These are phyloP conservation scores for Linurgus olivaceus DNA, from an alignment of 2,797 vertebrate genomes.

Conservation along the genomic window DNA sequence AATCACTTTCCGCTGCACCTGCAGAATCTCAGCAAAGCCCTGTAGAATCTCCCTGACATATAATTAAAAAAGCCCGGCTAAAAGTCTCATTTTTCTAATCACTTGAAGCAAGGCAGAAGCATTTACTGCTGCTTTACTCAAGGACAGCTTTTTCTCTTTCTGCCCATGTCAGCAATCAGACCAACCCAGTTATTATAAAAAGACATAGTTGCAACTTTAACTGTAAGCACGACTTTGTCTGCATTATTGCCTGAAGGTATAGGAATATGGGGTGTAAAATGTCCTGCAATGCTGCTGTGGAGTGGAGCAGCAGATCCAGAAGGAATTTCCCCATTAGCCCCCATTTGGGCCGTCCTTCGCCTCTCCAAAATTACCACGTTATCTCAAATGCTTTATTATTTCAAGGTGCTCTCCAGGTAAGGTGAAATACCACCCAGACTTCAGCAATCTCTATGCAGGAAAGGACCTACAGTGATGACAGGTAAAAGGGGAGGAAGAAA, in stretches of 20 bases:
- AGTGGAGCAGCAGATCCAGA: not conserved
- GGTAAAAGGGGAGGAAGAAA: not conserved
- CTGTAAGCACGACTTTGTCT: not conserved
- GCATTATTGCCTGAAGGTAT: not conserved
- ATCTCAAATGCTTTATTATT: not conserved
- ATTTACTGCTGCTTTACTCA: conserved; percentile 47
- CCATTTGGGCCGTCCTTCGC: not conserved
- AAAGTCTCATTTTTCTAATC: conserved; percentile 68
- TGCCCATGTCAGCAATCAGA: conserved; percentile 44
- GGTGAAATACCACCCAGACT: not conserved
- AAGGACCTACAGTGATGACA: not conserved
- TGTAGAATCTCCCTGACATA: conserved; percentile 40
- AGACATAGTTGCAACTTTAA: not conserved
- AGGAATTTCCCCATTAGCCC: not conserved
- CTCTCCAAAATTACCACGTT: not conserved
- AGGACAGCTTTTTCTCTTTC: conserved; percentile 42
- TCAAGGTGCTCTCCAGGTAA: not conserved
- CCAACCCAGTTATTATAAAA: conserved; percentile 1
- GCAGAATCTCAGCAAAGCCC: conserved; percentile 49
- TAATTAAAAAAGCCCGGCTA: conserved; percentile 55
- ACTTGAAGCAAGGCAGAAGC: conserved; percentile 51
- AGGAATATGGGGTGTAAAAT: not conserved
- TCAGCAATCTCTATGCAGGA: not conserved
- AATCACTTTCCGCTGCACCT: conserved; percentile 58
- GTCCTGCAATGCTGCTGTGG: not conserved